Percentiles rank a stretch among this genome's conserved stretches.
Evolutionary conservation across 1,140 invertebrate genomes (phyloP).

Genomic region (Aricia agestis): DNA sequence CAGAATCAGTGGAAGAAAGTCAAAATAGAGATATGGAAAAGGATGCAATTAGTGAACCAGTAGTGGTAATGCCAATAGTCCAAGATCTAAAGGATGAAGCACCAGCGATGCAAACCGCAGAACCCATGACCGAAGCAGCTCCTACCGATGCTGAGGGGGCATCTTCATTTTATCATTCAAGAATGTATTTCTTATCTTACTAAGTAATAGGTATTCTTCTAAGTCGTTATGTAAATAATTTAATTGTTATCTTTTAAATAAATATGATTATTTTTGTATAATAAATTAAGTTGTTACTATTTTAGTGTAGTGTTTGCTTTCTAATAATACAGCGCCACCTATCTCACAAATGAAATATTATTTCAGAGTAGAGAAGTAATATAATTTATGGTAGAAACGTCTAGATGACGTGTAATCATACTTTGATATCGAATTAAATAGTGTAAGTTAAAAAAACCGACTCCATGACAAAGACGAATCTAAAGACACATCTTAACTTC

Average conservation of each 20-base stretch:
- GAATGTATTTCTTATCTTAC: constrained; percentile 56
- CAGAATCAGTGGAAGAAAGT: constrained; percentile 17
- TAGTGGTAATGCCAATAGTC: constrained; percentile 34
- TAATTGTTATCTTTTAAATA: not conserved
- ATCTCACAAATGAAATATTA: too few relatives aligned
- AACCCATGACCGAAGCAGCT: constrained; percentile 13
- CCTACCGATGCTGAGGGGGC: constrained; percentile 52
- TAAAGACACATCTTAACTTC: too few relatives aligned
- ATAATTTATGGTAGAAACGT: too few relatives aligned
- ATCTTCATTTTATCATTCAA: constrained; percentile 61
- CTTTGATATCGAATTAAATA: too few relatives aligned
- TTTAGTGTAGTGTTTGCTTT: not conserved
- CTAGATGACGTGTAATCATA: too few relatives aligned
- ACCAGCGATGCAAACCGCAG: constrained; percentile 22
- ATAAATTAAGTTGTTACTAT: not conserved
- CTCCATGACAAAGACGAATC: too few relatives aligned
- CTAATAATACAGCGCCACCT: too few relatives aligned
- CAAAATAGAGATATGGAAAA: constrained; percentile 10
- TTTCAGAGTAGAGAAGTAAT: too few relatives aligned
- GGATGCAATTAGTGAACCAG: constrained; percentile 34
- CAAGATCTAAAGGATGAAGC: constrained; percentile 23
- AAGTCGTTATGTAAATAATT: constrained; percentile 19
- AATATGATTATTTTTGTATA: not conserved
- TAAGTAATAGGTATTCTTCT: constrained; percentile 26
- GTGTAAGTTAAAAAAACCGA: too few relatives aligned